Percentiles rank a stretch among this genome's conserved stretches.
These are phyloP conservation scores for Drosophila helvetica DNA, from an alignment of 2,888 invertebrate genomes.

Conservation along the genomic window DNA sequence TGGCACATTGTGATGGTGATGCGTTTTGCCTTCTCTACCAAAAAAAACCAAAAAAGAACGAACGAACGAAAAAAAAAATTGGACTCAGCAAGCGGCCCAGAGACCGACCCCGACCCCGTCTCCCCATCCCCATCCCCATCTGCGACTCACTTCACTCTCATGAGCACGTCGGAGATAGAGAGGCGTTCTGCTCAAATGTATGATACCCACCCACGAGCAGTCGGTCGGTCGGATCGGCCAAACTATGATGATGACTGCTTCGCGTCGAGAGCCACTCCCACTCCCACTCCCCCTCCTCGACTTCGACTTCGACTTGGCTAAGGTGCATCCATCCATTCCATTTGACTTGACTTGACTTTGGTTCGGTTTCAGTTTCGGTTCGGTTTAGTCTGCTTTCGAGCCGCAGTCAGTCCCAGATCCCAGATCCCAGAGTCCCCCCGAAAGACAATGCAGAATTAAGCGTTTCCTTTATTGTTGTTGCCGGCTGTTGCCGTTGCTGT, in stretches of 20 bases:
- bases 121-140: background rate
- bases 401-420: background rate
- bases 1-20: constrained; percentile 77
- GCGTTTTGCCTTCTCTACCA: constrained; percentile 59
- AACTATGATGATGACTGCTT: constrained; percentile 78
- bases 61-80: constrained; percentile 41
- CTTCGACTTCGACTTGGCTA: constrained; percentile 49
- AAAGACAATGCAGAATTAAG: constrained; percentile 81
- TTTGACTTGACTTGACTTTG: constrained; percentile 63
- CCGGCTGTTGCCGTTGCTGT: constrained; percentile 48
- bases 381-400: constrained; percentile 44
- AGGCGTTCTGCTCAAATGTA: constrained; percentile 83
- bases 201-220: constrained; percentile 83
- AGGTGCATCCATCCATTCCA: constrained; percentile 67
- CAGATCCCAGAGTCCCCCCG: constrained; percentile 20
- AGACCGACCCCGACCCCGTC: constrained; percentile 5
- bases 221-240: constrained; percentile 32
- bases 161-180: constrained; percentile 80
- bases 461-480: constrained; percentile 79
- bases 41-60: constrained; percentile 30
- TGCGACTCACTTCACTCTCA: constrained; percentile 49
- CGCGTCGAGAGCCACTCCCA: constrained; percentile 41
- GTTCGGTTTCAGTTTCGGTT: constrained; percentile 43
- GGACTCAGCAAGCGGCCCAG: constrained; percentile 60
- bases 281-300: constrained; percentile 24